Evolutionary conservation across 1,140 invertebrate species (phyloP).

Genomic region (Aethina tumida): DNA sequence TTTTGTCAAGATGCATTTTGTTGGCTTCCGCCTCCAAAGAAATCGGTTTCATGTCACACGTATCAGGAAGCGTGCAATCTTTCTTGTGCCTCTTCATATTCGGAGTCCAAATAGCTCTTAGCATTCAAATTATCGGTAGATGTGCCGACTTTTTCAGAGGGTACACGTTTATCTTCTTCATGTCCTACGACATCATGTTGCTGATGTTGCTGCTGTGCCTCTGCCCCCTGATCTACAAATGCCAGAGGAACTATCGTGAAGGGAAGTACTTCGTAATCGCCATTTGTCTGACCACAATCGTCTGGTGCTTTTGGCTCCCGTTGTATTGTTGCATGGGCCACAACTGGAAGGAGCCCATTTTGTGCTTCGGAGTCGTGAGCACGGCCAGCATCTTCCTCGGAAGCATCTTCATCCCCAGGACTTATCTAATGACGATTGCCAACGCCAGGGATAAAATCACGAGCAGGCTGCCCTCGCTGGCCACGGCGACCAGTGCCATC

Average conservation of each 20-base stretch:
- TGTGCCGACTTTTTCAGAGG: conserved; percentile 38
- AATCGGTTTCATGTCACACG: conserved; percentile 48
- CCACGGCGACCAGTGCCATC: conserved; percentile 25
- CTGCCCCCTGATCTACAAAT: conserved; percentile 44
- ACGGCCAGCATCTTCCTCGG: conserved; percentile 44
- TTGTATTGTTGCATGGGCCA: conserved; percentile 38
- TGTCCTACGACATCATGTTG: conserved; percentile 45
- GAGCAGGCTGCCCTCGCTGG: conserved; percentile 38
- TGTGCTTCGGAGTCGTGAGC: conserved; percentile 46
- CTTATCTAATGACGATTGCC: conserved; percentile 47
- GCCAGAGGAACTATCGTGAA: conserved; percentile 53
- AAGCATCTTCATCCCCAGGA: conserved; percentile 48
- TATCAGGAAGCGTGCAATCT: conserved; percentile 47
- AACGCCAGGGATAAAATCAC: conserved; percentile 42
- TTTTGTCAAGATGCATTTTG: conserved; percentile 46
- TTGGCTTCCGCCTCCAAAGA: conserved; percentile 46
- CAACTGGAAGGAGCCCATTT: conserved; percentile 43
- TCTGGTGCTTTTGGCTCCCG: conserved; percentile 45
- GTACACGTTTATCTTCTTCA: conserved; percentile 35
- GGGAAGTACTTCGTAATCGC: conserved; percentile 42
- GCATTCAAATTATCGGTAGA: conserved; percentile 37
- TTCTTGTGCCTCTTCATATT: conserved; percentile 46
- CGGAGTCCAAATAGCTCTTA: conserved; percentile 43
- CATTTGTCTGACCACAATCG: conserved; percentile 35
- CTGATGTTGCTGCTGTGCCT: conserved; percentile 41